Evolutionary conservation across 2,888 invertebrate species (phyloP).

Genomic region (Eupithecia vulgata): DNA sequence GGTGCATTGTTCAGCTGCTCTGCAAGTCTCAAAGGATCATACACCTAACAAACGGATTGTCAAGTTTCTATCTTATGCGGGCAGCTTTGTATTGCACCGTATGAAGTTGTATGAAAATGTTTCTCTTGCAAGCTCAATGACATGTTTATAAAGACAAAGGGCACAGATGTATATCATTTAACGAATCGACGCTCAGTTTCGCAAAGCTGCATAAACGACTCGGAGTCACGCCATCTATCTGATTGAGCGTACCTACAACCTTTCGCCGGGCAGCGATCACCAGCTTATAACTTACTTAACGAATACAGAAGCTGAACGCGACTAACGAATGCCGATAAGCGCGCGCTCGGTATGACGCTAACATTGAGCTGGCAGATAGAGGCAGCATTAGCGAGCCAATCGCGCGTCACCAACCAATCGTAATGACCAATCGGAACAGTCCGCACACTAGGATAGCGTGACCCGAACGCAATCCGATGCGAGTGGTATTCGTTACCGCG

Average conservation of each 20-base stretch:
- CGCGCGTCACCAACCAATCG: constrained; percentile 74
- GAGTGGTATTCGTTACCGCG: constrained; percentile 80
- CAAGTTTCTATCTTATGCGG: constrained; percentile 67
- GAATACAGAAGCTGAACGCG: constrained; percentile 76
- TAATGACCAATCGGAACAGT: constrained; percentile 75
- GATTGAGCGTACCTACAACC: constrained; percentile 73
- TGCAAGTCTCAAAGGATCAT: constrained; percentile 55
- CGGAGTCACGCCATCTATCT: constrained; percentile 83
- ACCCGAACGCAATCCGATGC: constrained; percentile 82
- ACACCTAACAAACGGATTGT: constrained; percentile 55
- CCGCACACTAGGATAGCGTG: constrained; percentile 81
- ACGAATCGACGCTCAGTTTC: constrained; percentile 80
- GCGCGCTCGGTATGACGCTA: constrained; percentile 75
- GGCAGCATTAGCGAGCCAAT: constrained; percentile 74
- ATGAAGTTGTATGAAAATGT: constrained; percentile 59
- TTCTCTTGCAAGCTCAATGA: constrained; percentile 69
- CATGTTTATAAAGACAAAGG: constrained; percentile 82
- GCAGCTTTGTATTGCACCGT: constrained; percentile 60
- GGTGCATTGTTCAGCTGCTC: constrained; percentile 29
- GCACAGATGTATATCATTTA: constrained; percentile 80
- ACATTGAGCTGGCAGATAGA: constrained; percentile 74
- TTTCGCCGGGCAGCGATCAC: constrained; percentile 69
- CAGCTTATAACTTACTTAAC: constrained; percentile 82
- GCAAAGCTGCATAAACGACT: constrained; percentile 77
- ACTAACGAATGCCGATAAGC: constrained; percentile 79